phyloP scores from a whole-genome alignment of 1,140 invertebrate species.

The Platorchestia sp. region DNA sequence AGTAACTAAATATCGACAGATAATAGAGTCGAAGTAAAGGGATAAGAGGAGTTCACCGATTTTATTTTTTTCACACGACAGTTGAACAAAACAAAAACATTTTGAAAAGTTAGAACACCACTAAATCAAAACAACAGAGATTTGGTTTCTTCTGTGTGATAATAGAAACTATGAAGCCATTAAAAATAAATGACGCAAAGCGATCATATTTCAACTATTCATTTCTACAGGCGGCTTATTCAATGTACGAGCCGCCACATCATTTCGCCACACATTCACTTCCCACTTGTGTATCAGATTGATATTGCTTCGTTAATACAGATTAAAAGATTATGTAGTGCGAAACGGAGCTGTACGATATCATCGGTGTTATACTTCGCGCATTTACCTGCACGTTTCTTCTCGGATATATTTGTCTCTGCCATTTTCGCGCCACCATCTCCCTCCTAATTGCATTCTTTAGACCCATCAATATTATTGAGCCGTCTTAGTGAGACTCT shows the following conservation, averaged over 20 bases:
- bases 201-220: background rate
- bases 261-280: background rate
- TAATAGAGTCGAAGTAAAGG: background rate
- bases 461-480: conserved; percentile 39
- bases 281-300: background rate
- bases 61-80: background rate
- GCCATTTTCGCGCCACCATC: background rate
- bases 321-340: background rate
- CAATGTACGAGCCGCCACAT: background rate
- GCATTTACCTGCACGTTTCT: background rate
- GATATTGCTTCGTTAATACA: background rate
- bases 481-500: conserved; percentile 13
- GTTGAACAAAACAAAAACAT: background rate
- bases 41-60: background rate
- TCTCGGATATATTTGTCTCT: background rate
- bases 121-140: too few species aligned
- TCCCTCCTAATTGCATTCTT: conserved; percentile 1
- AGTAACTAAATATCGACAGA: background rate
- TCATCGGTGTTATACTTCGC: background rate
- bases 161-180: too few species aligned
- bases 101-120: too few species aligned
- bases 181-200: background rate
- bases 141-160: too few species aligned
- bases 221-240: background rate
- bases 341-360: background rate